Percentiles rank a stretch among this genome's conserved stretches.
Evolutionary conservation across 2,797 vertebrate genomes (phyloP).

Genomic region (Sebastes itinus): DNA sequence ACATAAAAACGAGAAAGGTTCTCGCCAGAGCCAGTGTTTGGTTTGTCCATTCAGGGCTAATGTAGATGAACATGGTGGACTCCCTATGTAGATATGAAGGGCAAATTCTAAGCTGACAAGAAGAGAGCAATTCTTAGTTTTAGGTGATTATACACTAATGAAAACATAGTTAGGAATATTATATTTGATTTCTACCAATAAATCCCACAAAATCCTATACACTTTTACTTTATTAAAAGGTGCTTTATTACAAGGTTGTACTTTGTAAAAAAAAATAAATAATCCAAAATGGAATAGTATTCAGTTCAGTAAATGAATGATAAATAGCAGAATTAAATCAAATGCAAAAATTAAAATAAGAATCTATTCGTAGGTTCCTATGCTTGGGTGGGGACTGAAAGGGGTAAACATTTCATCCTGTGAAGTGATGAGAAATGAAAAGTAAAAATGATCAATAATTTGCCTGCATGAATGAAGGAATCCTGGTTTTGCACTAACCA

Average conservation of each 20-base stretch:
- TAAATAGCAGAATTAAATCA: background rate
- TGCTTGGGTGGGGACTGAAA: background rate
- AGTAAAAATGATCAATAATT: constrained; percentile 14
- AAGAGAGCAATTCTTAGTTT: background rate
- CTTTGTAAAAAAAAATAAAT: background rate
- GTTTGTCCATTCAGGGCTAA: too few species aligned
- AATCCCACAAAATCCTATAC: background rate
- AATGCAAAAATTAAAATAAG: background rate
- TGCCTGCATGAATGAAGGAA: constrained; percentile 8
- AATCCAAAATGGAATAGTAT: background rate
- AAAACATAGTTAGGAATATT: background rate
- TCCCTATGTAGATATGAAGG: background rate
- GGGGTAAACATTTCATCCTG: background rate
- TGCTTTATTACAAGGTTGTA: background rate
- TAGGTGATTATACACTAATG: background rate
- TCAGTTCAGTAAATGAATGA: background rate
- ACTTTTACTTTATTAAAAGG: background rate
- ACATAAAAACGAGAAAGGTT: too few species aligned
- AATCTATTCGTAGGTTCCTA: background rate
- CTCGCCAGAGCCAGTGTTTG: too few species aligned
- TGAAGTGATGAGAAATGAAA: constrained; percentile 21
- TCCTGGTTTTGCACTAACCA: constrained; percentile 10
- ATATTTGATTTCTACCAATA: background rate
- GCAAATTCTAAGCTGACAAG: background rate
- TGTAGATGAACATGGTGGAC: too few species aligned